phyloP scores from a whole-genome alignment of 2,888 invertebrate species.

The Eupithecia pulchellata region DNA sequence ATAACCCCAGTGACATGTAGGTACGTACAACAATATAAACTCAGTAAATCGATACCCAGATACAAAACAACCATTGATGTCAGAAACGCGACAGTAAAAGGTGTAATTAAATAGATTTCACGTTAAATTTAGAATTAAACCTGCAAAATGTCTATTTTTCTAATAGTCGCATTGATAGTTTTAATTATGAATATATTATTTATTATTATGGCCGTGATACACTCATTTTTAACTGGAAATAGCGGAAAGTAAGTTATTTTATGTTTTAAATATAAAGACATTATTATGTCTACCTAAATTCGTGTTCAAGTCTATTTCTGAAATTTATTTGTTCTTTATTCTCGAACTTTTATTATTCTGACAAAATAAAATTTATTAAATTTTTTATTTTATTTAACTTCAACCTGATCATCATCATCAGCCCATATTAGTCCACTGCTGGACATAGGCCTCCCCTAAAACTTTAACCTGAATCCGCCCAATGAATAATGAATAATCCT shows the following conservation, averaged over 20 bases:
- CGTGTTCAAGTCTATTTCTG: neutral
- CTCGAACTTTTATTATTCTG: no score
- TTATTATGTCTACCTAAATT: no score
- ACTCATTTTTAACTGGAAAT: conserved; percentile 48
- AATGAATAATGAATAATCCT: no score
- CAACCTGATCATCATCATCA: no score
- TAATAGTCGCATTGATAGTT: conserved; percentile 52
- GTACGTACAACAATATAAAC: neutral
- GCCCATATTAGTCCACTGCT: no score
- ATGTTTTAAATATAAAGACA: no score
- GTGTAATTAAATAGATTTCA: conserved; percentile 1
- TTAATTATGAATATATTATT: conserved; percentile 56
- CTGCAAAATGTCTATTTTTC: conserved; percentile 47
- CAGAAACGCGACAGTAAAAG: conserved; percentile 5
- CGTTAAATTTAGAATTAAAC: neutral
- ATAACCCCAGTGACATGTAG: neutral
- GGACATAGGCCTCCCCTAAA: no score
- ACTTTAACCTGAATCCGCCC: no score
- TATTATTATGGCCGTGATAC: conserved; percentile 52
- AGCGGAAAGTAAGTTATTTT: conserved; percentile 48
- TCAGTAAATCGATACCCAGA: neutral
- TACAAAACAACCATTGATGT: conserved; percentile 20
- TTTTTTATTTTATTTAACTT: no score
- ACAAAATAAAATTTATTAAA: no score
- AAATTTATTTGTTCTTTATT: neutral